These are phyloP conservation scores for Caloenas nicobarica DNA, from an alignment of 2,113 vertebrate genomes.

Conservation along the genomic window DNA sequence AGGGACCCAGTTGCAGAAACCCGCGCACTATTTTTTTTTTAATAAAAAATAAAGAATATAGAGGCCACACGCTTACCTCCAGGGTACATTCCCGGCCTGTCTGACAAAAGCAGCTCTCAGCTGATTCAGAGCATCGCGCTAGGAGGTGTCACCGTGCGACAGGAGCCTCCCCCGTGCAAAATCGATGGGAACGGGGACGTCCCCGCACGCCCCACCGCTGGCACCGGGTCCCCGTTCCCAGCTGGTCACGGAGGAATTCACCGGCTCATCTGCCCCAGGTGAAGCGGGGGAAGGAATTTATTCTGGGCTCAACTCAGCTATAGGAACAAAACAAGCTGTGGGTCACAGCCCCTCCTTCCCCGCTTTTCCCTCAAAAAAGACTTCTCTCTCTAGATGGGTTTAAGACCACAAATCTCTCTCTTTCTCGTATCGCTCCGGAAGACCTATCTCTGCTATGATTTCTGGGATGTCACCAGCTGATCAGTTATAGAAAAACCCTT, in stretches of 20 bases:
- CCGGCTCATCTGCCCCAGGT: neutral
- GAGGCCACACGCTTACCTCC: neutral
- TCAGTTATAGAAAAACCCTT: neutral
- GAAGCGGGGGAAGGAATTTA: neutral
- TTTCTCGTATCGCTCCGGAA: neutral
- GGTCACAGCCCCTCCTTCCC: neutral
- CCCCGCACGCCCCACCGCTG: accelerated
- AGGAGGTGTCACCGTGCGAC: accelerated
- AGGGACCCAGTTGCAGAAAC: neutral
- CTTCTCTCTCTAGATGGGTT: neutral
- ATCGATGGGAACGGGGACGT: neutral
- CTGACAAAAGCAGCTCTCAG: neutral
- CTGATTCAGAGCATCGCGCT: accelerated
- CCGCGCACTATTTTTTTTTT: neutral
- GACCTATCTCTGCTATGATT: neutral
- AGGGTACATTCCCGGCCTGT: neutral
- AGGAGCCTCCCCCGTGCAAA: neutral
- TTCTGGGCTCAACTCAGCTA: neutral
- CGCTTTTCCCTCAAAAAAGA: neutral
- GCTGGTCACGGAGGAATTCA: neutral
- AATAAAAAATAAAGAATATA: neutral
- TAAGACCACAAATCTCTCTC: neutral
- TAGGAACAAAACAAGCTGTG: neutral
- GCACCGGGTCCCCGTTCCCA: neutral
- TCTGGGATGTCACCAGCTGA: neutral